Percentiles rank a stretch among this genome's conserved stretches.
phyloP scores from a whole-genome alignment of 2,113 vertebrate species.

The Heterotis niloticus region DNA sequence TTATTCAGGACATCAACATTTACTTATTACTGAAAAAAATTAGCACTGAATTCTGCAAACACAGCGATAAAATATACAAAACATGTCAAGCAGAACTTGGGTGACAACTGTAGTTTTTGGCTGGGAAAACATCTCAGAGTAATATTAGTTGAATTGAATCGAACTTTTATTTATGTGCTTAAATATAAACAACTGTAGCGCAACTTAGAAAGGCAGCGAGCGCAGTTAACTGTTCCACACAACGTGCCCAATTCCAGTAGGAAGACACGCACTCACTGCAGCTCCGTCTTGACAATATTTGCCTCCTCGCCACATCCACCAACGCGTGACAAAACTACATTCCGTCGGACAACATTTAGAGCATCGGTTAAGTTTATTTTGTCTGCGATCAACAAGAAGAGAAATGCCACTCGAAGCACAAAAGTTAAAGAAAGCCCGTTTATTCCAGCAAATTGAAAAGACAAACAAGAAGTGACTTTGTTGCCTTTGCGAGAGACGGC shows the following conservation, averaged over 20 bases:
- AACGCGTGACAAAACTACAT: conserved; percentile 52
- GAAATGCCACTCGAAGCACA: conserved; percentile 31
- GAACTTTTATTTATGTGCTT: too few species aligned
- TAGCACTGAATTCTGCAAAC: too few species aligned
- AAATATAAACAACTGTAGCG: too few species aligned
- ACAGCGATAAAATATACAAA: too few species aligned
- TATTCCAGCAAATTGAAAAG: conserved; percentile 48
- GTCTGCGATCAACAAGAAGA: conserved; percentile 54
- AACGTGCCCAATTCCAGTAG: conserved; percentile 37
- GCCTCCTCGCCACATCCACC: conserved; percentile 46
- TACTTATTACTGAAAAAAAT: neutral
- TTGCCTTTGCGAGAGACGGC: conserved; percentile 49
- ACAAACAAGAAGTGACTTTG: conserved; percentile 58
- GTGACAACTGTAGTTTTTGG: too few species aligned
- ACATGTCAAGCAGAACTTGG: too few species aligned
- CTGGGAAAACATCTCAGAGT: too few species aligned
- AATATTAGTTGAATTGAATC: too few species aligned
- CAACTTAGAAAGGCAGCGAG: conserved; percentile 17
- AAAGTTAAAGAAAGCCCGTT: conserved; percentile 23
- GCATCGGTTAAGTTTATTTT: conserved; percentile 63
- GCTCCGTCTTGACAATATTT: conserved; percentile 44
- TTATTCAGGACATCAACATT: too few species aligned
- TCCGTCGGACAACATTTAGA: conserved; percentile 38
- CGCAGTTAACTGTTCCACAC: neutral
- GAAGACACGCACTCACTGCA: conserved; percentile 40